Evolutionary conservation across 1,140 invertebrate species (phyloP).

Genomic region (Schlechtendalia chinensis): DNA sequence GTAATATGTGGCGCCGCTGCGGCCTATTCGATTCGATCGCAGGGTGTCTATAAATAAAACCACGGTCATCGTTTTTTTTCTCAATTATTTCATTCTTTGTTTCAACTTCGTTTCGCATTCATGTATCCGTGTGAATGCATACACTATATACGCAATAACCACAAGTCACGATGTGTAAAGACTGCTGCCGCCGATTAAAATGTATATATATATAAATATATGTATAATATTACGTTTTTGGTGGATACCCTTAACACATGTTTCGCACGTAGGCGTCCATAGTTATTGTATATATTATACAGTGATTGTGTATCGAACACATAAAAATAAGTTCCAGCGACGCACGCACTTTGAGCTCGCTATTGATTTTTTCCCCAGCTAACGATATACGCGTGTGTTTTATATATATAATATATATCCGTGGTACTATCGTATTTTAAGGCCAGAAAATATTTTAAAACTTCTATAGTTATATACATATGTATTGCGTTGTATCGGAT

Average conservation of each 20-base stretch:
- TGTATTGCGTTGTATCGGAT: too few relatives aligned
- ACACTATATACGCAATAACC: too few relatives aligned
- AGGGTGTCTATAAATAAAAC: too few relatives aligned
- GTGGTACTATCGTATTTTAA: too few relatives aligned
- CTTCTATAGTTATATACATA: neutral
- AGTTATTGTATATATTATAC: neutral
- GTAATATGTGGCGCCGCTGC: too few relatives aligned
- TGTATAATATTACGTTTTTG: neutral
- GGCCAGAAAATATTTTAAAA: neutral
- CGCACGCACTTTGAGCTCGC: conserved; percentile 13
- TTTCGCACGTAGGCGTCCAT: neutral
- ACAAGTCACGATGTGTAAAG: neutral
- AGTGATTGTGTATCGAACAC: conserved; percentile 22
- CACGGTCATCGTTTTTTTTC: too few relatives aligned
- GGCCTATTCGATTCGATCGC: too few relatives aligned
- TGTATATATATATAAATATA: too few relatives aligned
- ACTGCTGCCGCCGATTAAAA: too few relatives aligned
- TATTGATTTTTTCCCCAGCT: conserved; percentile 21
- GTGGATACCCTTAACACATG: neutral
- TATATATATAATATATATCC: neutral
- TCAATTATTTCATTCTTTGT: too few relatives aligned
- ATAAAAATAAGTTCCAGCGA: neutral
- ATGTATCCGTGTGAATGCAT: too few relatives aligned
- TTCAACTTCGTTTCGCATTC: too few relatives aligned
- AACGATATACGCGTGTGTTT: neutral